A percentile compares a stretch with the other conserved stretches of the same genome.
phyloP scores from a whole-genome alignment of 2,888 invertebrate genomes.

The Resseliella maxima region DNA sequence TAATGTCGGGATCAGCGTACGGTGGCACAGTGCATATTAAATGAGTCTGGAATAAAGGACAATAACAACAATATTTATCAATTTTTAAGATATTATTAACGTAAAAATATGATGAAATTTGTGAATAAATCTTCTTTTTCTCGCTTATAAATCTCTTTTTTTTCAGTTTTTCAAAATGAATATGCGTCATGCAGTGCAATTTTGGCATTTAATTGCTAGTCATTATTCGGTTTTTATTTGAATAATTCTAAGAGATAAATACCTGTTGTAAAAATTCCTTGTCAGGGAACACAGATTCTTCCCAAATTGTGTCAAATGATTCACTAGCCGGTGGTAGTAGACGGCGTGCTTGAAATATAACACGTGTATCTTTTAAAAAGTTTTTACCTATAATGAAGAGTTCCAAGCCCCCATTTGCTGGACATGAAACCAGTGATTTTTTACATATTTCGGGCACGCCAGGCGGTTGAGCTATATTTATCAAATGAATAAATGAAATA shows the following conservation, averaged over 20 bases:
- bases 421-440: constrained; percentile 84
- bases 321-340: constrained; percentile 63
- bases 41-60: constrained; percentile 75
- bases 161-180: too few relatives aligned
- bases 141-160: too few relatives aligned
- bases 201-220: too few relatives aligned
- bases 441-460: constrained; percentile 93
- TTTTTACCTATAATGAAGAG: constrained; percentile 91
- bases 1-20: constrained; percentile 74
- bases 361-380: constrained; percentile 89
- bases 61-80: neutral
- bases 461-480: constrained; percentile 82
- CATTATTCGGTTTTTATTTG: too few relatives aligned
- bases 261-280: constrained; percentile 91
- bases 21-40: constrained; percentile 87
- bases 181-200: too few relatives aligned
- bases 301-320: constrained; percentile 75
- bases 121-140: too few relatives aligned
- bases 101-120: too few relatives aligned
- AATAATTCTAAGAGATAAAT: constrained; percentile 57
- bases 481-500: too few relatives aligned
- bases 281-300: constrained; percentile 84
- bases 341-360: constrained; percentile 76
- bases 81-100: too few relatives aligned
- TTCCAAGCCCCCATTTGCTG: constrained; percentile 83